Evolutionary conservation across 2,888 invertebrate species (phyloP).

Genomic region (Scaptomyza caliginosa): DNA sequence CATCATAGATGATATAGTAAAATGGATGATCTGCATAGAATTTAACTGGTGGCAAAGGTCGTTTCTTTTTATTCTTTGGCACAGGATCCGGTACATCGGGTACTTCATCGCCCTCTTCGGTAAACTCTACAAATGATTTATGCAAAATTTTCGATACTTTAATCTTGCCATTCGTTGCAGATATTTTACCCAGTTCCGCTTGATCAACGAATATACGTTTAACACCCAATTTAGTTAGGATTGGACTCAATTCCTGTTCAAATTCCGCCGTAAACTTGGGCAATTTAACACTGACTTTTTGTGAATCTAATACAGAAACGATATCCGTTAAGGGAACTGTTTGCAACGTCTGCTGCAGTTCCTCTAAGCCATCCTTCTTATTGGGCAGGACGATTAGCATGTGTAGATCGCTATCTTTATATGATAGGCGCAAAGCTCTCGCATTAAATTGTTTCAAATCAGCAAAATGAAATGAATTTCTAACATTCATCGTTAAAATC

Average conservation of each 20-base stretch:
- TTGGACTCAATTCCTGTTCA: constrained; percentile 35
- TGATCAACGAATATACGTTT: constrained; percentile 86
- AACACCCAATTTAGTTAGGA: constrained; percentile 87
- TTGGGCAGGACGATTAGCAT: constrained; percentile 91
- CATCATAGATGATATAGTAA: constrained; percentile 41
- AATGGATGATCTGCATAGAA: constrained; percentile 49
- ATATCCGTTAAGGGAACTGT: constrained; percentile 85
- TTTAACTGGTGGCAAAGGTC: neutral
- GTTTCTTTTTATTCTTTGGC: neutral
- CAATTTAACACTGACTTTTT: constrained; percentile 85
- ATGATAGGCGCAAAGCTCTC: constrained; percentile 87
- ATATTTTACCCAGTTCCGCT: constrained; percentile 87
- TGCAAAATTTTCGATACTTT: constrained; percentile 90
- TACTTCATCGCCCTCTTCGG: constrained; percentile 94
- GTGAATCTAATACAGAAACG: constrained; percentile 85
- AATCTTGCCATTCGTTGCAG: constrained; percentile 82
- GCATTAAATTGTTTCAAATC: constrained; percentile 65
- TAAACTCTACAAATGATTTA: constrained; percentile 93
- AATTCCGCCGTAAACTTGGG: constrained; percentile 88
- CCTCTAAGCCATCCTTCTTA: constrained; percentile 86
- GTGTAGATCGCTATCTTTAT: constrained; percentile 87
- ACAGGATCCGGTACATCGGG: constrained; percentile 87
- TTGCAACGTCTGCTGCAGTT: constrained; percentile 86
- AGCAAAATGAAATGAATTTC: constrained; percentile 57
- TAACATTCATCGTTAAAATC: constrained; percentile 89